Evolutionary conservation across 2,888 invertebrate species (phyloP).

Genomic region (Meganola albula): DNA sequence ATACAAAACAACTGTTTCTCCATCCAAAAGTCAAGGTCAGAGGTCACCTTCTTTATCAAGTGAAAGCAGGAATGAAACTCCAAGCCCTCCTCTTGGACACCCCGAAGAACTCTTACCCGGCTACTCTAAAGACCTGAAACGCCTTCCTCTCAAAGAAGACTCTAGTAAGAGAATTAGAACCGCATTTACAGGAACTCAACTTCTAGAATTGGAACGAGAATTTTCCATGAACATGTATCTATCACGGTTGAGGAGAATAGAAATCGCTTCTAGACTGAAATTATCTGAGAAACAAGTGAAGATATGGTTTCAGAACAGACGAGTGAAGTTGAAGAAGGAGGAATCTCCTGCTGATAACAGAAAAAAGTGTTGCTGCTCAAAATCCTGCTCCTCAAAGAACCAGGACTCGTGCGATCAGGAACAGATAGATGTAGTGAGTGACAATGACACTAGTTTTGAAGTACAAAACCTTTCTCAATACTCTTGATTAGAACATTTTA

Average conservation of each 20-base stretch:
- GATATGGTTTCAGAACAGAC: constrained; percentile 96
- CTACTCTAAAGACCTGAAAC: constrained; percentile 61
- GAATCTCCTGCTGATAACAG: constrained; percentile 77
- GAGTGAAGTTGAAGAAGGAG: constrained; percentile 96
- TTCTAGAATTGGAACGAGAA: constrained; percentile 91
- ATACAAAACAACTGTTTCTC: constrained; percentile 57
- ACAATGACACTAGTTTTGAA: constrained; percentile 53
- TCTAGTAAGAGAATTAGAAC: constrained; percentile 94
- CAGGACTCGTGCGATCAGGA: constrained; percentile 55
- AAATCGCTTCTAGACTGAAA: constrained; percentile 92
- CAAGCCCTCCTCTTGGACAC: constrained; percentile 71
- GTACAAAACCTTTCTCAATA: constrained; percentile 53
- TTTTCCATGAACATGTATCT: constrained; percentile 94
- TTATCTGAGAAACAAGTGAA: constrained; percentile 97
- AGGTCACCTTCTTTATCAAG: constrained; percentile 61
- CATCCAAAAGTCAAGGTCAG: constrained; percentile 63
- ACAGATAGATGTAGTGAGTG: constrained; percentile 70
- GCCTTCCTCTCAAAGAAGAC: constrained; percentile 74
- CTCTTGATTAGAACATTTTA: constrained; percentile 27
- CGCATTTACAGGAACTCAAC: constrained; percentile 93
- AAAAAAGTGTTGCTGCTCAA: constrained; percentile 55
- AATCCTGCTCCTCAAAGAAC: constrained; percentile 47
- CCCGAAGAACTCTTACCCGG: constrained; percentile 67
- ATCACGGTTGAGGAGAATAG: constrained; percentile 91
- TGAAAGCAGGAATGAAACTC: constrained; percentile 75